Evolutionary conservation across 2,888 invertebrate species (phyloP).

Genomic region (Lasius fuliginosus): DNA sequence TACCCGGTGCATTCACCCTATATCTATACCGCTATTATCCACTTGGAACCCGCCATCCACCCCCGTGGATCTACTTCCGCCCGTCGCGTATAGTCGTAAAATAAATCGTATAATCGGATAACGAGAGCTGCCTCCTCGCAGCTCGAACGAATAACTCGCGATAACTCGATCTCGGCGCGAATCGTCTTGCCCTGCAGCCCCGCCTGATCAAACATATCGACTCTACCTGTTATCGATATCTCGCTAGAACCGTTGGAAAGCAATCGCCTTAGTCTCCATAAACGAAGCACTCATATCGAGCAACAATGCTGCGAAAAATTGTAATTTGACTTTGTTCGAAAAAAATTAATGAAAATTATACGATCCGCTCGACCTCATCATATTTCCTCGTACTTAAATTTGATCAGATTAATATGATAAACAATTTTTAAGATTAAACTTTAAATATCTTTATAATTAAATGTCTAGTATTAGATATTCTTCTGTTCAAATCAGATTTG

Average conservation of each 20-base stretch:
- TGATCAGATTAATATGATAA: not conserved
- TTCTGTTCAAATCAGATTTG: not conserved
- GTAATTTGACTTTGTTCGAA: not conserved
- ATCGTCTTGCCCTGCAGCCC: conserved; percentile 15
- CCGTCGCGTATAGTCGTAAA: conserved; percentile 69
- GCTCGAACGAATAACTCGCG: conserved; percentile 63
- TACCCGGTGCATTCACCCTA: conserved; percentile 54
- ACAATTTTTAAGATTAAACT: not conserved
- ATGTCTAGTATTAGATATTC: not conserved
- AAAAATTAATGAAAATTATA: not conserved
- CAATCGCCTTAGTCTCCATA: not conserved
- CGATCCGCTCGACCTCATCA: not conserved
- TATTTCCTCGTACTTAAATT: not conserved
- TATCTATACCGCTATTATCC: conserved; percentile 69
- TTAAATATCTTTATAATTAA: not conserved
- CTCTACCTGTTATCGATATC: conserved; percentile 21
- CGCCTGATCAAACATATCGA: not conserved
- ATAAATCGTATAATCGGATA: conserved; percentile 80
- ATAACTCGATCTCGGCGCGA: conserved; percentile 67
- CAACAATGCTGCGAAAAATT: not conserved
- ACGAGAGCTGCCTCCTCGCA: conserved; percentile 62
- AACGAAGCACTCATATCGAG: not conserved
- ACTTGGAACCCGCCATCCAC: conserved; percentile 62
- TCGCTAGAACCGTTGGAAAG: not conserved
- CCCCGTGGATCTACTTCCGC: conserved; percentile 55